Percentiles rank a stretch among this genome's conserved stretches.
These are phyloP conservation scores for Lycopodina hypogea DNA, from an alignment of 37 sponge, comb jelly and placozoan species.

Conservation along the genomic window DNA sequence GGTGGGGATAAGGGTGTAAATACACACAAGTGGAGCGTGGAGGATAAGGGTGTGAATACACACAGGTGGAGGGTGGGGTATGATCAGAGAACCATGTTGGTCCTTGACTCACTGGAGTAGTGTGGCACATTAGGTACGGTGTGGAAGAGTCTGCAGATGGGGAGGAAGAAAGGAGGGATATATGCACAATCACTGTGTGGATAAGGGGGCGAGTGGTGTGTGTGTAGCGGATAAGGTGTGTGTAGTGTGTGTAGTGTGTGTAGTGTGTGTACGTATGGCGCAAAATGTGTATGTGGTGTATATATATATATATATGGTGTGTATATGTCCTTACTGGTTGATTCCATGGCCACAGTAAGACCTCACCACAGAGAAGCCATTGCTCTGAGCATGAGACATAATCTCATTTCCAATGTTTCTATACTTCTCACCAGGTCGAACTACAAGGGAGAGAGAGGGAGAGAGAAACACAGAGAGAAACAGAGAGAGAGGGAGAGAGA, in stretches of 20 bases:
- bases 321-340: slow-evolving; percentile 61
- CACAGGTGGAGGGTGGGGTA: not conserved
- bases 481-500: too few species aligned
- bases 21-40: not conserved
- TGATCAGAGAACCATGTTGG: too few species aligned
- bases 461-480: not conserved
- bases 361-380: slow-evolving; percentile 84
- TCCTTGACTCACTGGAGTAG: slow-evolving; percentile 81
- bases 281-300: not conserved
- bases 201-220: too few species aligned
- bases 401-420: slow-evolving; percentile 88
- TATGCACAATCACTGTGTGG: slow-evolving; percentile 17
- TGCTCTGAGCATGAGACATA: slow-evolving; percentile 74
- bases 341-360: slow-evolving; percentile 98
- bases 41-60: not conserved
- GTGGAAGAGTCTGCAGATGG: slow-evolving; percentile 74
- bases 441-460: slow-evolving; percentile 23
- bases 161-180: slow-evolving; percentile 45
- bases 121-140: slow-evolving; percentile 92
- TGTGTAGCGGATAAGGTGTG: too few species aligned
- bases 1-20: not conserved
- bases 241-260: too few species aligned
- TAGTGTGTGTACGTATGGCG: not conserved
- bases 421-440: slow-evolving; percentile 84
- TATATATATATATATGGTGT: not conserved